Evolutionary conservation across 1,140 invertebrate genomes (phyloP).

Genomic region (Drosophila jambulina): DNA sequence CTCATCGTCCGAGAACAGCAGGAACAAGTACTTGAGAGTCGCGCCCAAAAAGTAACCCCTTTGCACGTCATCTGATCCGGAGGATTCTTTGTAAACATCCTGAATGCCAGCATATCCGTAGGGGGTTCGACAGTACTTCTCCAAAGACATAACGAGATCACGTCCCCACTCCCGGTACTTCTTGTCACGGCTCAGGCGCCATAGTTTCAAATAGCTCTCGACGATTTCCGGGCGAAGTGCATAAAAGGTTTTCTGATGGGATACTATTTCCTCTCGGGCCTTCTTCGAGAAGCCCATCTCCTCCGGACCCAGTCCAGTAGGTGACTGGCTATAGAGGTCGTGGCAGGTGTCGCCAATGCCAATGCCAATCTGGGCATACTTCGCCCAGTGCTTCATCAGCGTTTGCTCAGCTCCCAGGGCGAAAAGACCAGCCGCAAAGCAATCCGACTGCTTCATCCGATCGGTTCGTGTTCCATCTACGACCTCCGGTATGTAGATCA

Average conservation of each 20-base stretch:
- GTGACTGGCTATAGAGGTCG: constrained; percentile 95
- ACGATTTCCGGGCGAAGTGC: constrained; percentile 97
- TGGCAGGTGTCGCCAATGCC: constrained; percentile 98
- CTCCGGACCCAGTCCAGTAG: constrained; percentile 95
- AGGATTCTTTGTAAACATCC: constrained; percentile 94
- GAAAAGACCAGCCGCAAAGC: constrained; percentile 97
- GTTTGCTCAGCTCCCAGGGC: constrained; percentile 93
- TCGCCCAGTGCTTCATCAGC: constrained; percentile 87
- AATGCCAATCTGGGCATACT: constrained; percentile 94
- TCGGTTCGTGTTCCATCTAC: constrained; percentile 95
- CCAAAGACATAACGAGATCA: constrained; percentile 96
- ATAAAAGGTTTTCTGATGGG: constrained; percentile 94
- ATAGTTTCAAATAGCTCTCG: constrained; percentile 98
- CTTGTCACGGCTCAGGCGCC: constrained; percentile 96
- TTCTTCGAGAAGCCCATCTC: constrained; percentile 87
- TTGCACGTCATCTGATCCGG: constrained; percentile 97
- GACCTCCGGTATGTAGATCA: constrained; percentile 96
- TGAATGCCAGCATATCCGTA: constrained; percentile 96
- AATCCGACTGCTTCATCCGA: constrained; percentile 99
- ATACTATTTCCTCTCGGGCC: constrained; percentile 91
- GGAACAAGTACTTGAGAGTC: constrained; percentile 93
- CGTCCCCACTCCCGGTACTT: constrained; percentile 99
- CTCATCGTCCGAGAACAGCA: constrained; percentile 97
- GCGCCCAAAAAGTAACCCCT: constrained; percentile 99
- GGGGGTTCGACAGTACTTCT: constrained; percentile 95